Percentiles rank a stretch among this genome's conserved stretches.
phyloP scores from a whole-genome alignment of 2,797 vertebrate species.

The Acanthurus tractus region DNA sequence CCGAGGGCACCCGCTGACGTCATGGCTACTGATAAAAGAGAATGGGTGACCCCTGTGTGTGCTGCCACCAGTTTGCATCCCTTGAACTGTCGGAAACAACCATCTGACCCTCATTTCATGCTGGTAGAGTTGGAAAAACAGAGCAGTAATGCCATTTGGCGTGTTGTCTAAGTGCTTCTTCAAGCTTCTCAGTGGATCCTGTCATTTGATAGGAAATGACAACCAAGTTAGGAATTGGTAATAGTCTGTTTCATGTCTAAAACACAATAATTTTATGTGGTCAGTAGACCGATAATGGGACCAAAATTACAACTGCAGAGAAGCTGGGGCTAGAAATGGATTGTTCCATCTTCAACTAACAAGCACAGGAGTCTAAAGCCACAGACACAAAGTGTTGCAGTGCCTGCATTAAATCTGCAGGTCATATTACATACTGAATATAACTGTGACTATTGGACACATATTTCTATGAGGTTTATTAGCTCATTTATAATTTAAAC shows the following conservation, averaged over 20 bases:
- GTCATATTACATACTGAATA: slow-evolving; percentile 40
- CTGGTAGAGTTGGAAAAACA: slow-evolving; percentile 44
- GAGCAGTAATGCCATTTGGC: slow-evolving; percentile 27
- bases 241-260: slow-evolving; percentile 32
- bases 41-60: slow-evolving; percentile 67
- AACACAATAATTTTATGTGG: slow-evolving; percentile 28
- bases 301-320: slow-evolving; percentile 5
- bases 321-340: not conserved
- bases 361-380: not conserved
- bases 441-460: slow-evolving; percentile 8
- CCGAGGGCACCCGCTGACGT: slow-evolving; percentile 76
- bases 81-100: slow-evolving; percentile 46
- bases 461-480: slow-evolving; percentile 32
- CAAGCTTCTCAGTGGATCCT: slow-evolving; percentile 30
- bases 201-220: slow-evolving; percentile 46
- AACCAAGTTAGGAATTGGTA: slow-evolving; percentile 41
- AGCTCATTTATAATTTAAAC: slow-evolving; percentile 48
- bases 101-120: slow-evolving; percentile 65
- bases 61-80: slow-evolving; percentile 49
- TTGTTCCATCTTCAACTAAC: not conserved
- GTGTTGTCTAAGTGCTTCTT: slow-evolving; percentile 25
- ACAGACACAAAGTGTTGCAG: not conserved
- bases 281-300: slow-evolving; percentile 18
- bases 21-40: slow-evolving; percentile 67
- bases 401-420: not conserved